phyloP scores from a whole-genome alignment of 2,797 vertebrate species.

The Rhinoraja longicauda region DNA sequence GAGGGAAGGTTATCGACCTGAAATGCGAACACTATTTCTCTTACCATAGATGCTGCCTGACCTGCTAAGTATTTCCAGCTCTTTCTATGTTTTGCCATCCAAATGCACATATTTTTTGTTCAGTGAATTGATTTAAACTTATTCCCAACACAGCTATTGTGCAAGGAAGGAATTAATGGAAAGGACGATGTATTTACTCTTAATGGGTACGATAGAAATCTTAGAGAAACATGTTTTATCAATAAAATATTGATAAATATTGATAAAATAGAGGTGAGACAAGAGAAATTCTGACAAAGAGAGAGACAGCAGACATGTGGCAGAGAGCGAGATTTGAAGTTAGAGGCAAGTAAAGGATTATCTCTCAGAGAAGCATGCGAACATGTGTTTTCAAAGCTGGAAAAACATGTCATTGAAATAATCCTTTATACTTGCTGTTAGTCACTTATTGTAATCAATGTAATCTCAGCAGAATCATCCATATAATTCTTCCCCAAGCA shows the following conservation, averaged over 20 bases:
- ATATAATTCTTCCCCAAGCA: not conserved
- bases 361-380: not conserved
- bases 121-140: too few relatives aligned
- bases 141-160: not conserved
- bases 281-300: not conserved
- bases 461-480: not conserved
- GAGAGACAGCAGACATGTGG: too few relatives aligned
- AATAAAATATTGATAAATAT: too few relatives aligned
- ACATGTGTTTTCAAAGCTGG: not conserved
- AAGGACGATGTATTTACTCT: not conserved
- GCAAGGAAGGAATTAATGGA: not conserved
- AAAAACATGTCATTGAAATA: not conserved
- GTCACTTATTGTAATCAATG: not conserved
- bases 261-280: not conserved
- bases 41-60: too few relatives aligned
- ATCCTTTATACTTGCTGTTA: not conserved
- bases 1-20: too few relatives aligned
- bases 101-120: too few relatives aligned
- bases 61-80: too few relatives aligned
- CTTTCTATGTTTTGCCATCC: too few relatives aligned
- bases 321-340: not conserved
- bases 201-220: not conserved
- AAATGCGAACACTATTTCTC: too few relatives aligned
- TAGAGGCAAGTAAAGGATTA: not conserved
- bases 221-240: not conserved